Evolutionary conservation across 2,113 vertebrate genomes (phyloP), one percentile per base, ranked within the genome.

Genomic region (Poeciliopsis retropinna): DNA sequence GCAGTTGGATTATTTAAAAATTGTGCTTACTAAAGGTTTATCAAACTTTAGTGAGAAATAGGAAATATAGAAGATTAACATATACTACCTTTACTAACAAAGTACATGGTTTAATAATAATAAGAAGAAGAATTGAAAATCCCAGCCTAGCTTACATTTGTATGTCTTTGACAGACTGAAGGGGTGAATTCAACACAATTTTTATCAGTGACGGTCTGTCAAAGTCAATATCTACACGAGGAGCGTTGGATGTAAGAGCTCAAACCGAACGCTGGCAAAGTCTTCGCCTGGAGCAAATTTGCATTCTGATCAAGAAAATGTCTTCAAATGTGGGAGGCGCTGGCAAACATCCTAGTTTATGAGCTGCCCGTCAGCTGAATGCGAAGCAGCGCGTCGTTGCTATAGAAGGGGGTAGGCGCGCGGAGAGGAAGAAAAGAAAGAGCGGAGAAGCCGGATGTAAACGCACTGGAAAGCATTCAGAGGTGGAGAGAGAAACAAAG

Each of bases 261-360:
- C 54, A 19, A 60, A 78, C 57, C 67, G 61, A 72, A 82, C 12
- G 73, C 64, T 78, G 76, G 79, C 77, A 64, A 82, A 70, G 67
- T 81, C 60, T 64, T 65, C 63, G 83, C 87, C 87, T 79, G 4
- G 6, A 75, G 87, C 75, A 37, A 73, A 86, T 83, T 78, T 85
- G 80, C 85, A 88, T 87, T 76, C 80, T 81, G 84, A 89, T 85
- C n/a, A 90, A 87, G 85, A 79, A 79, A 77, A 29, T 67, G 73
- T 88, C 72, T 79, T 80, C 7, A 32, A 30, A 89, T 70, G 90
- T 92, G 90, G 90, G 90, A 89, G 90, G 90, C 64, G 32, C 83
- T 92, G 90, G 90, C 84, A 86, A 89, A 76, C 84, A 66, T 88
- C 87, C 87, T 87, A 87, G 65, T 81, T 85, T 80, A 75, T 79